phyloP scores from a whole-genome alignment of 2,888 invertebrate genomes.

The Ornithoptera alexandrae region DNA sequence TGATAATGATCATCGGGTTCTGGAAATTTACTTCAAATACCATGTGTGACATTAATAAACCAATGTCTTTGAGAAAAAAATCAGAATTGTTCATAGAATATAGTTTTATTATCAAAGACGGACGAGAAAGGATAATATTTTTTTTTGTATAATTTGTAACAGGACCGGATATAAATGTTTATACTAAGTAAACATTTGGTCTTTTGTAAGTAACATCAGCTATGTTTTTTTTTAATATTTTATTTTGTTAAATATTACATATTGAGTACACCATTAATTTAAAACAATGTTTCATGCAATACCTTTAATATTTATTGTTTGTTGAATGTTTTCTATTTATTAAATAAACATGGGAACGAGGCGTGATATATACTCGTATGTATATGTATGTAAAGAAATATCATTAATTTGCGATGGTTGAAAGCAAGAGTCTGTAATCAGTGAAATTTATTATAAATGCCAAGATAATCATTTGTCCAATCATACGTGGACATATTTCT shows the following conservation, averaged over 20 bases:
- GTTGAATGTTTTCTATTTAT: not conserved
- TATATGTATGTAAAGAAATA: not conserved
- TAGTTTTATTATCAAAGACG: no score
- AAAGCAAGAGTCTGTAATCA: constrained; percentile 39
- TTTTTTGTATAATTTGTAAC: no score
- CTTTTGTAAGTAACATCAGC: not conserved
- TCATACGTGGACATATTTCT: constrained; percentile 44
- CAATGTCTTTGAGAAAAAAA: no score
- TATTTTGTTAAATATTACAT: not conserved
- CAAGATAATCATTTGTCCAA: constrained; percentile 41
- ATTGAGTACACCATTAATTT: not conserved
- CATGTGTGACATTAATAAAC: no score
- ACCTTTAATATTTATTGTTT: not conserved
- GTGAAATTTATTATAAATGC: constrained; percentile 34
- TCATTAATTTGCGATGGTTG: constrained; percentile 26
- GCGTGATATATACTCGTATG: no score
- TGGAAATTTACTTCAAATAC: no score
- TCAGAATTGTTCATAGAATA: no score
- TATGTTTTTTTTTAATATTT: not conserved
- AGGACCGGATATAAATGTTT: no score
- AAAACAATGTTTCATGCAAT: not conserved
- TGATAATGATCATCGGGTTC: no score
- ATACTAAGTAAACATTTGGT: no score
- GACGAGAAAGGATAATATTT: no score
- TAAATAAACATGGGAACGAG: not conserved